A percentile compares a stretch with the other conserved stretches of the same genome.
These are phyloP conservation scores for Enteromius mattozi DNA, from an alignment of 2,797 vertebrate genomes.

Conservation along the genomic window DNA sequence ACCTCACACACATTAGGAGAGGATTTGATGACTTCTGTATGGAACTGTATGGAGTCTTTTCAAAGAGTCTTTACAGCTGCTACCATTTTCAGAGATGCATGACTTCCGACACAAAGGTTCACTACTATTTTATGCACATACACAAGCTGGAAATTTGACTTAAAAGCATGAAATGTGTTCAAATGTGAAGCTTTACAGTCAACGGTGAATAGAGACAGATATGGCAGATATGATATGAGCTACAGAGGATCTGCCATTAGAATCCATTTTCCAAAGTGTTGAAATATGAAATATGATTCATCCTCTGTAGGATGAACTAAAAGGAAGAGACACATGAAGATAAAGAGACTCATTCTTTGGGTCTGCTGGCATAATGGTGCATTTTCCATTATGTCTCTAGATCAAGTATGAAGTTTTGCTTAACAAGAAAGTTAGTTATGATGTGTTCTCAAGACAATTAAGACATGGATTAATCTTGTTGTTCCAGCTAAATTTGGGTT, in stretches of 20 bases:
- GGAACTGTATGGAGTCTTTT: slow-evolving; percentile 3
- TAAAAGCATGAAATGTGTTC: slow-evolving; percentile 20
- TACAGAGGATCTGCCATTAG: background rate
- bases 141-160: background rate
- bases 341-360: background rate
- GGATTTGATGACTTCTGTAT: background rate
- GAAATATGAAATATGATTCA: slow-evolving; percentile 35
- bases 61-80: slow-evolving; percentile 13
- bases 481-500: background rate
- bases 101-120: background rate
- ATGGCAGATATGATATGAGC: background rate
- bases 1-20: background rate
- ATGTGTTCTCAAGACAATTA: background rate
- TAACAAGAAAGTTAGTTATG: background rate
- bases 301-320: slow-evolving; percentile 4
- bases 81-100: slow-evolving; percentile 1
- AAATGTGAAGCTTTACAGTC: slow-evolving; percentile 13
- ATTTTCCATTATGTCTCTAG: background rate
- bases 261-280: slow-evolving; percentile 9
- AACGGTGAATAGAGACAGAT: background rate
- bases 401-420: slow-evolving; percentile 26
- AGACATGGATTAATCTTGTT: background rate
- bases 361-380: slow-evolving; percentile 7
- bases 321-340: slow-evolving; percentile 15
- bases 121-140: background rate